These are phyloP conservation scores for Hormiphora californensis DNA, from an alignment of 37 sponge, comb jelly and placozoan species.

Conservation along the genomic window DNA sequence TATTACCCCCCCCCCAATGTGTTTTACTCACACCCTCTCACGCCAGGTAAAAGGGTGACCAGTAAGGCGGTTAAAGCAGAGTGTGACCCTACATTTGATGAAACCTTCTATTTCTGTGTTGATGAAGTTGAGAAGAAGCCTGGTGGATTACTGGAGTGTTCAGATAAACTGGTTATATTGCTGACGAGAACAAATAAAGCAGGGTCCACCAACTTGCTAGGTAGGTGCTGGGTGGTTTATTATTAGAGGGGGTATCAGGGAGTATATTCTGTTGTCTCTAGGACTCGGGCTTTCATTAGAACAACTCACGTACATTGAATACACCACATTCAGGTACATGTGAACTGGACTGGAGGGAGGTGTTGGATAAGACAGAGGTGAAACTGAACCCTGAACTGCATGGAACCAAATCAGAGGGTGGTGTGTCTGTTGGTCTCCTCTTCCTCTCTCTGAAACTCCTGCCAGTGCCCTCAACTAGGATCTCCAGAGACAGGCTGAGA, in stretches of 20 bases:
- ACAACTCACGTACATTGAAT: too few species aligned
- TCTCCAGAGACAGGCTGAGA: slow-evolving; percentile 55
- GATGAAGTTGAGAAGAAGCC: slow-evolving; percentile 13
- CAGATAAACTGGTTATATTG: too few species aligned
- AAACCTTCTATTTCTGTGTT: slow-evolving; percentile 45
- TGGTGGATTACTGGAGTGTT: not conserved
- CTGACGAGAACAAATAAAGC: too few species aligned
- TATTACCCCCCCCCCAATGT: not conserved
- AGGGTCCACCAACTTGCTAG: too few species aligned
- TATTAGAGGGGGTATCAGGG: too few species aligned
- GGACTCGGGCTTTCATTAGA: too few species aligned
- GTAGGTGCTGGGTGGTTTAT: too few species aligned
- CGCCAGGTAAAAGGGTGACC: not conserved
- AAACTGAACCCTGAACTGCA: not conserved
- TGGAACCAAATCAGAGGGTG: slow-evolving; percentile 48
- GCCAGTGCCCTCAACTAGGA: not conserved
- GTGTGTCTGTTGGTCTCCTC: slow-evolving; percentile 38
- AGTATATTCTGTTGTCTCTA: too few species aligned
- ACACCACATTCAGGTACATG: not conserved
- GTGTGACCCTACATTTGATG: slow-evolving; percentile 33
- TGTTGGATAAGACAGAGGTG: not conserved
- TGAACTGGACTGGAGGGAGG: slow-evolving; percentile 12
- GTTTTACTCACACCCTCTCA: not conserved
- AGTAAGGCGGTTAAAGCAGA: not conserved
- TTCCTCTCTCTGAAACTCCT: not conserved